Percentiles rank a stretch among this genome's conserved stretches.
phyloP scores from a whole-genome alignment of 1,140 invertebrate genomes.

The Nomia melanderi region DNA sequence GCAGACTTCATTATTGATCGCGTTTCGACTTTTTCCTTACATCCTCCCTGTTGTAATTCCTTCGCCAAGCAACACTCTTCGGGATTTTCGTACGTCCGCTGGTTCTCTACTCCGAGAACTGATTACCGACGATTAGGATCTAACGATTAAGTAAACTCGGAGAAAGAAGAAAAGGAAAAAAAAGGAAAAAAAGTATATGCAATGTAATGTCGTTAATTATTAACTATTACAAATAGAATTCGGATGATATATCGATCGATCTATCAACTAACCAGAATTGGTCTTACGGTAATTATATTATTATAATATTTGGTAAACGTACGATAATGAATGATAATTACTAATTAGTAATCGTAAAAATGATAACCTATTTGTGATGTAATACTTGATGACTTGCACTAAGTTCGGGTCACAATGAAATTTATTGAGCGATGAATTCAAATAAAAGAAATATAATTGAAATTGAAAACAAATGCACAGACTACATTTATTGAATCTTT shows the following conservation, averaged over 20 bases:
- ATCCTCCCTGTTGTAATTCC: conserved; percentile 22
- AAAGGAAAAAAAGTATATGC: conserved; percentile 73
- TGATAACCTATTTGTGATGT: conserved; percentile 79
- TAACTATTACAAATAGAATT: conserved; percentile 69
- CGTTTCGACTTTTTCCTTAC: neutral
- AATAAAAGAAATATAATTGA: conserved; percentile 82
- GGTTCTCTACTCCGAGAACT: conserved; percentile 46
- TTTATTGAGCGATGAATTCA: conserved; percentile 80
- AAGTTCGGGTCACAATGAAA: conserved; percentile 78
- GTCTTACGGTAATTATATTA: conserved; percentile 75
- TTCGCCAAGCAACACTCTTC: conserved; percentile 28
- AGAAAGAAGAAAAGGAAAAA: conserved; percentile 50
- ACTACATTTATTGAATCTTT: conserved; percentile 76
- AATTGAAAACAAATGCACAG: conserved; percentile 76
- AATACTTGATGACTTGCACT: conserved; percentile 79
- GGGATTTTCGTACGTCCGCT: conserved; percentile 44
- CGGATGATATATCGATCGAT: conserved; percentile 69
- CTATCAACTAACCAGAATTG: conserved; percentile 71
- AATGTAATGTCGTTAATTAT: conserved; percentile 78
- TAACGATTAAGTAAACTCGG: conserved; percentile 57
- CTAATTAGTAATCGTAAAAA: conserved; percentile 76
- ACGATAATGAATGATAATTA: conserved; percentile 75
- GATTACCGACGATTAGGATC: conserved; percentile 50
- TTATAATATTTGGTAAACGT: conserved; percentile 73
- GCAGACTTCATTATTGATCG: neutral